Conservation (phyloP, 2,113 vertebrate species). For the Leucosticte australis region DNA sequence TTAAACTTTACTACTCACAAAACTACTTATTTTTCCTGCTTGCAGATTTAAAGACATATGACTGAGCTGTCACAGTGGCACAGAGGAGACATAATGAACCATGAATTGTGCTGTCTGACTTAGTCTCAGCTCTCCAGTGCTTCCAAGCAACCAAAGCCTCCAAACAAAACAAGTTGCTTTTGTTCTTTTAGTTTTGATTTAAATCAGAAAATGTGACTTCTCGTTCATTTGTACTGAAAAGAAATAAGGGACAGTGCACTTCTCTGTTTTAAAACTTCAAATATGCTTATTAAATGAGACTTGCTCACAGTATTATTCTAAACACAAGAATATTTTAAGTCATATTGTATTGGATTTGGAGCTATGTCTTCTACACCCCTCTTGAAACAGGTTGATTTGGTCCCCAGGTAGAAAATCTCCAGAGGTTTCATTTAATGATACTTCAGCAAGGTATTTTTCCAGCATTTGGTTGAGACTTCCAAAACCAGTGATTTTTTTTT, state of each 20-base stretch:
- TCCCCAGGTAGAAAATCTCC: background rate
- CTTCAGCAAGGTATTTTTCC: background rate
- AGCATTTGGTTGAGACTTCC: background rate
- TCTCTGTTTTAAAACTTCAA: background rate
- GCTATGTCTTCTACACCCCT: background rate
- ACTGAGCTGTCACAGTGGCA: background rate
- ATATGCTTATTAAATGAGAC: background rate
- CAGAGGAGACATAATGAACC: background rate
- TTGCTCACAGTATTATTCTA: background rate
- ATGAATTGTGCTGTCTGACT: background rate
- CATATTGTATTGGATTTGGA: background rate
- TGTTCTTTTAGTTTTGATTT: background rate
- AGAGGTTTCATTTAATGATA: background rate
- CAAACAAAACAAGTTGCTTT: background rate
- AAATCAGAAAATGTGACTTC: background rate
- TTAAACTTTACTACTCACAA: background rate
- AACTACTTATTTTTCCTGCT: background rate
- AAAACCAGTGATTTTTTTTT: background rate
- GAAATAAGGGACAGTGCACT: background rate
- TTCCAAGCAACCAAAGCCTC: background rate
- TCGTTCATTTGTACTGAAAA: background rate
- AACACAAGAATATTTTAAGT: background rate
- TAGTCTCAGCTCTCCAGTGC: background rate
- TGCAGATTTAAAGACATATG: slow-evolving; percentile 1
- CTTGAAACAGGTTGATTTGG: background rate